A percentile compares a stretch with the other conserved stretches of the same genome.
Evolutionary conservation across 2,113 vertebrate species (phyloP).

Genomic region (Danio rerio): GRCz12tu NC_133178.1:42115001-42115500

Average conservation of each 20-base stretch:
- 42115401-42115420: no score
- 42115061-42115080: constrained; percentile 67
- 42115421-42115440: no score
- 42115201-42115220: constrained; percentile 61
- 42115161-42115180: constrained; percentile 71
- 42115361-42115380: no score
- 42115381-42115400: no score
- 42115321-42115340: no score
- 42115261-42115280: no score
- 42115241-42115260: constrained; percentile 43
- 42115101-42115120: constrained; percentile 69
- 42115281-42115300: not conserved
- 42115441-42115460: no score
- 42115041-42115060: constrained; percentile 73
- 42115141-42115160: constrained; percentile 70
- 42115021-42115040: not conserved
- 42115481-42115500: no score
- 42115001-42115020: constrained; percentile 32
- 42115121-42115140: constrained; percentile 70
- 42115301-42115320: not conserved
- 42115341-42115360: no score
- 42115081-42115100: constrained; percentile 74
- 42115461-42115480: no score
- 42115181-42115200: constrained; percentile 64
- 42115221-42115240: constrained; percentile 61